Percentiles rank a stretch among this genome's conserved stretches.
Conservation (phyloP, 2,888 invertebrate species). For the Thyatira batis region DNA sequence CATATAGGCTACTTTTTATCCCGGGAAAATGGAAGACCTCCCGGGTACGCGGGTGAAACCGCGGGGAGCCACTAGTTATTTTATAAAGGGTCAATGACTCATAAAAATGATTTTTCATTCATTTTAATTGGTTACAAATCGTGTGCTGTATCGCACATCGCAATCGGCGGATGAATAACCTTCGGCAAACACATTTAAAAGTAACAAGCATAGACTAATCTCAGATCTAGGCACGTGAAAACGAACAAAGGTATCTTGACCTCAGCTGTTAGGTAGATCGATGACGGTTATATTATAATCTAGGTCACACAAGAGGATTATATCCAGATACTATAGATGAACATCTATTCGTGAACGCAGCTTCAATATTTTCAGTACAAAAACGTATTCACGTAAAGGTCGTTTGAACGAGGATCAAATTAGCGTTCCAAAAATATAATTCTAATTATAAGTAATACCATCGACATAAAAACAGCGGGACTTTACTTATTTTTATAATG, state of each 20-base stretch:
- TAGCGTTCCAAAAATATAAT: neutral
- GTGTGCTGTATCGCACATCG: neutral
- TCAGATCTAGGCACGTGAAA: neutral
- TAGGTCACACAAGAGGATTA: neutral
- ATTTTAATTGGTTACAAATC: neutral
- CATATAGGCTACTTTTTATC: no score
- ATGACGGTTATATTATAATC: neutral
- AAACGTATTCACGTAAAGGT: neutral
- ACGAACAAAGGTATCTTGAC: neutral
- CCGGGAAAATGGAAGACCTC: no score
- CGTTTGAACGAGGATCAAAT: neutral
- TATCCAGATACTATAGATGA: neutral
- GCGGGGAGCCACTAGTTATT: no score
- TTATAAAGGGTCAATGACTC: neutral
- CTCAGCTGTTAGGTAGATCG: neutral
- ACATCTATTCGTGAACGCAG: neutral
- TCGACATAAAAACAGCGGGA: neutral
- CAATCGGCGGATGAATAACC: neutral
- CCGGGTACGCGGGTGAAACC: no score
- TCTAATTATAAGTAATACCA: neutral
- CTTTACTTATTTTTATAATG: no score
- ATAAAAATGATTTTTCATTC: neutral
- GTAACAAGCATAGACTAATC: neutral
- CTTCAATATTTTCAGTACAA: neutral
- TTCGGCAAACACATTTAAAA: neutral